Evolutionary conservation across 2,797 vertebrate genomes (phyloP).

Genomic region (Aplochiton taeniatus): DNA sequence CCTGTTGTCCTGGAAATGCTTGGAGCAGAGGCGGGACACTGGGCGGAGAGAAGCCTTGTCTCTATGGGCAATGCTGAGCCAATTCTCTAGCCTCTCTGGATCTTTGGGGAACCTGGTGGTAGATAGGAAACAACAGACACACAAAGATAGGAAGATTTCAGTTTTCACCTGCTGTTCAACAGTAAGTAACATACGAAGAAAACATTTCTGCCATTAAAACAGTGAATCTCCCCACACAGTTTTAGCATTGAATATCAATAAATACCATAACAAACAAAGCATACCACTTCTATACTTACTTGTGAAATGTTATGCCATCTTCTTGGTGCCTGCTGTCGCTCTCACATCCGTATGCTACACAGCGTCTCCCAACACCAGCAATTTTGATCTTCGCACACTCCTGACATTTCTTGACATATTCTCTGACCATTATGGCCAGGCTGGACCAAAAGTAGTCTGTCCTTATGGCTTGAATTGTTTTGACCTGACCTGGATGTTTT

Average conservation of each 20-base stretch:
- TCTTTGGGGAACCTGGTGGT: slow-evolving; percentile 53
- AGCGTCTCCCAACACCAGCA: slow-evolving; percentile 12
- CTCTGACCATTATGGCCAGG: slow-evolving; percentile 46
- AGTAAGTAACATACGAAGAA: too few species aligned
- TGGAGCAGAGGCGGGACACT: slow-evolving; percentile 54
- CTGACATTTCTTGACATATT: slow-evolving; percentile 45
- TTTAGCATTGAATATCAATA: background rate
- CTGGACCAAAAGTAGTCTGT: slow-evolving; percentile 53
- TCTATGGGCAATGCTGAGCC: slow-evolving; percentile 56
- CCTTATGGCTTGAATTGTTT: background rate
- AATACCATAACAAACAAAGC: background rate
- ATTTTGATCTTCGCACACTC: slow-evolving; percentile 28
- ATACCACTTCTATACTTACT: slow-evolving; percentile 21
- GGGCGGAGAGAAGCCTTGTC: slow-evolving; percentile 55
- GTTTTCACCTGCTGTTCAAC: too few species aligned
- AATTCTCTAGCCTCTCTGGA: slow-evolving; percentile 25
- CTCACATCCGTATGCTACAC: slow-evolving; percentile 59
- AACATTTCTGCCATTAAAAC: too few species aligned
- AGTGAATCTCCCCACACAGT: too few species aligned
- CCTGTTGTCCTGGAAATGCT: slow-evolving; percentile 54
- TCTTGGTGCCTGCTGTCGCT: slow-evolving; percentile 46
- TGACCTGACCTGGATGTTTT: slow-evolving; percentile 40
- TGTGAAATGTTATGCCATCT: slow-evolving; percentile 52
- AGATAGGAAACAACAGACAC: background rate
- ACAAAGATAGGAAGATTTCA: background rate